Evolutionary conservation across 2,888 invertebrate species (phyloP).

Genomic region (Erpobdella octoculata): DNA sequence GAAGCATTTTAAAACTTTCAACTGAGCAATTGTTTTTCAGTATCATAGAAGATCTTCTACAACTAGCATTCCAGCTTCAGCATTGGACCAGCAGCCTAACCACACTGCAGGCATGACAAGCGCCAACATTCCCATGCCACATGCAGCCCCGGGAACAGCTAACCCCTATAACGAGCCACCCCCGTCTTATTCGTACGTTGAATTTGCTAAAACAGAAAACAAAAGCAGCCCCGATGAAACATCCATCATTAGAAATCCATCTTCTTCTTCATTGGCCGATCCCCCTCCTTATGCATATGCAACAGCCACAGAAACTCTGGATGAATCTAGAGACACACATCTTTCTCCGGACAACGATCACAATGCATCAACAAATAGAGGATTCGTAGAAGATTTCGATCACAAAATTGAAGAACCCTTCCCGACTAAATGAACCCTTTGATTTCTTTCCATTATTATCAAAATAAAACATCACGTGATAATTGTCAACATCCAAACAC

Average conservation of each 20-base stretch:
- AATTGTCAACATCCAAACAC: too few species aligned
- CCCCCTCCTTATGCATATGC: too few species aligned
- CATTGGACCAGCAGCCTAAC: neutral
- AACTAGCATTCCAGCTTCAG: neutral
- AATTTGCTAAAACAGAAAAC: neutral
- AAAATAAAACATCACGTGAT: too few species aligned
- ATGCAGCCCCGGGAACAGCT: neutral
- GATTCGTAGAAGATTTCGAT: too few species aligned
- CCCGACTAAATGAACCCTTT: too few species aligned
- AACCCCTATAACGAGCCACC: conserved; percentile 22
- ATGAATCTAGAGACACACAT: too few species aligned
- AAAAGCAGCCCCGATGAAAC: neutral
- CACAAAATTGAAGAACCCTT: too few species aligned
- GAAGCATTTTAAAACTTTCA: too few species aligned
- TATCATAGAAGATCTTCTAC: neutral
- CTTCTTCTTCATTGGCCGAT: neutral
- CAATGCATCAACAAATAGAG: too few species aligned
- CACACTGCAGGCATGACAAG: neutral
- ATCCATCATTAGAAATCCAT: neutral
- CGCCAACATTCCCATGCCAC: neutral
- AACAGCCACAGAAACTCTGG: too few species aligned
- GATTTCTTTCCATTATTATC: too few species aligned
- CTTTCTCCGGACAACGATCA: too few species aligned
- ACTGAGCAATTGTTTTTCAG: neutral
- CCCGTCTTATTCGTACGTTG: conserved; percentile 8